These are phyloP conservation scores for Merops nubicus DNA, from an alignment of 2,113 vertebrate genomes.

Conservation along the genomic window DNA sequence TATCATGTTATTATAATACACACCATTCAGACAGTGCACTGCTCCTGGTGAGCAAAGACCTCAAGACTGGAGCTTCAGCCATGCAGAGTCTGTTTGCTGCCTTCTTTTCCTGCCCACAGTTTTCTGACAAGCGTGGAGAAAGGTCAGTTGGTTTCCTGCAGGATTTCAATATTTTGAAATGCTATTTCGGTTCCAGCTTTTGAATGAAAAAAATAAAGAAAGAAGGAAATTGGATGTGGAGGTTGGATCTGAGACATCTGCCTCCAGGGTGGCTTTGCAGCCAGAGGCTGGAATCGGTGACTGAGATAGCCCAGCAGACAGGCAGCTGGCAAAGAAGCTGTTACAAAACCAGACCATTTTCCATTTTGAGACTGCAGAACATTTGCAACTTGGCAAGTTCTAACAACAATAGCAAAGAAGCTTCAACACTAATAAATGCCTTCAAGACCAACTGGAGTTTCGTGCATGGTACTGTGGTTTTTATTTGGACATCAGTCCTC, in stretches of 20 bases:
- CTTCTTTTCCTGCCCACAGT: not conserved
- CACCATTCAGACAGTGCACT: accelerated
- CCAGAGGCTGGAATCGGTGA: not conserved
- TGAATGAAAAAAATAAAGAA: not conserved
- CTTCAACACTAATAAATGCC: not conserved
- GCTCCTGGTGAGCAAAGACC: not conserved
- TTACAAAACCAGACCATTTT: not conserved
- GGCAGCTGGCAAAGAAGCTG: not conserved
- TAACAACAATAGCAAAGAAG: not conserved
- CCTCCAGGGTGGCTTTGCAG: not conserved
- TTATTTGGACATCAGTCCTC: not conserved
- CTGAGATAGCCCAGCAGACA: not conserved
- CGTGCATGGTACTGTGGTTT: not conserved
- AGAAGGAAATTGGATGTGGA: not conserved
- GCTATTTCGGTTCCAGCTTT: slow-evolving; percentile 6
- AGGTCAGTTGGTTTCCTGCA: slow-evolving; percentile 43
- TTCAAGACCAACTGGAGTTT: not conserved
- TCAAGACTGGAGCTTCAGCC: not conserved
- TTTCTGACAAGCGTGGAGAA: not conserved
- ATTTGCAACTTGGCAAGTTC: not conserved
- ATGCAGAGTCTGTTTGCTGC: not conserved
- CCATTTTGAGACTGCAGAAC: not conserved
- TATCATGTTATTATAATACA: too few relatives aligned
- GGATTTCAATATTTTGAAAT: slow-evolving; percentile 30
- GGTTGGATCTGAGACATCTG: not conserved